Evolutionary conservation across 2,888 invertebrate species (phyloP).

Genomic region (Rhagium mordax): DNA sequence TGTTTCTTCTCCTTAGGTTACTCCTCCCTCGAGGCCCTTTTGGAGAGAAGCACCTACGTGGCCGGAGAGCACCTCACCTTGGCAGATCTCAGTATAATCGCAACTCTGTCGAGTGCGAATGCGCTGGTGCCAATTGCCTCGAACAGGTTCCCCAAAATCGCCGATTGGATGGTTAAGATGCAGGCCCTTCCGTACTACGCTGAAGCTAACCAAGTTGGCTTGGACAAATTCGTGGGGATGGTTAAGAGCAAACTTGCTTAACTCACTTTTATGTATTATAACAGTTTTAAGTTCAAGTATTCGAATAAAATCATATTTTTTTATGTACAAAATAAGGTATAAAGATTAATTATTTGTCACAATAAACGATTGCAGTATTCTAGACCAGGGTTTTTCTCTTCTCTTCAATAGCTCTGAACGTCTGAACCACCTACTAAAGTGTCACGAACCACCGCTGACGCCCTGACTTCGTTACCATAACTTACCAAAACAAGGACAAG

Average conservation of each 20-base stretch:
- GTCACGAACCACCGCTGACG: too few species aligned
- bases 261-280: background rate
- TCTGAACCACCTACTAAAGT: too few species aligned
- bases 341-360: background rate
- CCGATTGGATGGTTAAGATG: slow-evolving; percentile 45
- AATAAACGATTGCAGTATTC: too few species aligned
- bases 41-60: slow-evolving; percentile 63
- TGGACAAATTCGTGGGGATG: slow-evolving; percentile 52
- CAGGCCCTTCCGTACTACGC: slow-evolving; percentile 47
- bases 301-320: background rate
- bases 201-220: slow-evolving; percentile 48
- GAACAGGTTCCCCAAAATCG: slow-evolving; percentile 62
- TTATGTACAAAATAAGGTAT: background rate
- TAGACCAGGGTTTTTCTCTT: too few species aligned
- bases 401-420: too few species aligned
- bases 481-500: too few species aligned
- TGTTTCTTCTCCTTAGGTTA: slow-evolving; percentile 58
- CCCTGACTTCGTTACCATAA: too few species aligned
- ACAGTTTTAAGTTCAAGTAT: too few species aligned
- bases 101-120: slow-evolving; percentile 69
- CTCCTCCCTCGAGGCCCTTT: slow-evolving; percentile 64
- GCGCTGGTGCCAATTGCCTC: slow-evolving; percentile 66
- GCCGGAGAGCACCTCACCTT: slow-evolving; percentile 65
- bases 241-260: slow-evolving; percentile 17
- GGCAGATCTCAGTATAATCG: slow-evolving; percentile 69